phyloP scores from a whole-genome alignment of 2,797 vertebrate species.

The Amniataba percoides region DNA sequence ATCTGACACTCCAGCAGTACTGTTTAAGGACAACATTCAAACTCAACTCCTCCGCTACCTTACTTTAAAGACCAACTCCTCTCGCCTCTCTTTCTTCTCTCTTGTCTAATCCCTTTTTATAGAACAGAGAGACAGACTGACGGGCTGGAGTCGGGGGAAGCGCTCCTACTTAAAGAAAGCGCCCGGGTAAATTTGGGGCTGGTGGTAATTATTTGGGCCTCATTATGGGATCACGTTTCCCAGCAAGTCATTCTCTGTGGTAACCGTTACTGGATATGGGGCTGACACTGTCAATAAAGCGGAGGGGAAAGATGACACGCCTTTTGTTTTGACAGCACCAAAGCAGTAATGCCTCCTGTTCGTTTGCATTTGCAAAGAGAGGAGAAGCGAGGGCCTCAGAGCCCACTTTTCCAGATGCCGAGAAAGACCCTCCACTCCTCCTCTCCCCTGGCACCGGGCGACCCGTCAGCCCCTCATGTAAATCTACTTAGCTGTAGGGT shows the following conservation, averaged over 20 bases:
- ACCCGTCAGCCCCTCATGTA: slow-evolving; percentile 47
- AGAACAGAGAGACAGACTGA: slow-evolving; percentile 76
- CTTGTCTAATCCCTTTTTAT: slow-evolving; percentile 69
- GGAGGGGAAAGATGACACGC: slow-evolving; percentile 77
- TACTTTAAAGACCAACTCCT: slow-evolving; percentile 45
- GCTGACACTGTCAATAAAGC: slow-evolving; percentile 81
- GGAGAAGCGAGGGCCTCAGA: slow-evolving; percentile 38
- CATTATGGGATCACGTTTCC: slow-evolving; percentile 84
- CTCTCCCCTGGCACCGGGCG: slow-evolving; percentile 39
- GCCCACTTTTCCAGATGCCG: slow-evolving; percentile 76
- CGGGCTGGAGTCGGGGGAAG: slow-evolving; percentile 42
- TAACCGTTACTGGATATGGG: slow-evolving; percentile 79
- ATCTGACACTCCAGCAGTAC: slow-evolving; percentile 5
- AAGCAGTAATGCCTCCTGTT: slow-evolving; percentile 76
- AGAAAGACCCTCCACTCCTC: slow-evolving; percentile 39
- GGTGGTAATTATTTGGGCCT: slow-evolving; percentile 82
- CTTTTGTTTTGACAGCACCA: slow-evolving; percentile 85
- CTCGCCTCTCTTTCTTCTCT: slow-evolving; percentile 65
- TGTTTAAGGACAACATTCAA: slow-evolving; percentile 8
- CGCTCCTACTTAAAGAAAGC: slow-evolving; percentile 78
- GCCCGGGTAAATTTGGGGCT: slow-evolving; percentile 74
- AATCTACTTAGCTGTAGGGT: slow-evolving; percentile 53
- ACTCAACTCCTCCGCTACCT: slow-evolving; percentile 40
- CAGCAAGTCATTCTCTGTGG: slow-evolving; percentile 74
- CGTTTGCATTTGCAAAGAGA: slow-evolving; percentile 71